Percentiles rank a stretch among this genome's conserved stretches.
Conservation (phyloP, 2,797 vertebrate genomes). For the Steatocranus sp. region DNA sequence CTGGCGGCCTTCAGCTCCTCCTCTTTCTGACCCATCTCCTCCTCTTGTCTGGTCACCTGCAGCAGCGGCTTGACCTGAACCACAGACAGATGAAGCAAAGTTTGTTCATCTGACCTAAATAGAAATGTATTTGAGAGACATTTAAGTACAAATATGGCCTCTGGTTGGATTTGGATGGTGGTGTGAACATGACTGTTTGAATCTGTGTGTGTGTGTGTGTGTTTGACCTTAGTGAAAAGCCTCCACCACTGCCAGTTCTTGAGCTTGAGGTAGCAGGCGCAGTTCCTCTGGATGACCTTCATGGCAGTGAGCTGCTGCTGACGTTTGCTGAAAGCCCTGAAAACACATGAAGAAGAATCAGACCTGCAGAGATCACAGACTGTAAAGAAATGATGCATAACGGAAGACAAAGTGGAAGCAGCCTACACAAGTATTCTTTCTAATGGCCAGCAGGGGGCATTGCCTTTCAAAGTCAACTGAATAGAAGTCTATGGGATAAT, state of each 20-base stretch:
- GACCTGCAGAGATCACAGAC: not conserved
- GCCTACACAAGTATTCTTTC: not conserved
- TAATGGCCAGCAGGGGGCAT: not conserved
- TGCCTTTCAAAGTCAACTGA: not conserved
- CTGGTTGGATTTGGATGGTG: not conserved
- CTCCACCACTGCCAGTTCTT: slow-evolving; percentile 99
- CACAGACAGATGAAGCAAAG: not conserved
- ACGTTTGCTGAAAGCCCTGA: slow-evolving; percentile 90
- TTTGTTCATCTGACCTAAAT: not conserved
- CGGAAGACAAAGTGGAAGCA: not conserved
- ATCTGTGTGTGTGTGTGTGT: not conserved
- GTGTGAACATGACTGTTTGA: too few species aligned
- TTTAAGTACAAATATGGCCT: not conserved
- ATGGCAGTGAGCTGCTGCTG: slow-evolving; percentile 94
- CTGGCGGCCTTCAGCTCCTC: slow-evolving; percentile 85
- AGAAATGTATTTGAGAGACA: not conserved
- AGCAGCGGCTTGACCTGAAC: slow-evolving; percentile 93
- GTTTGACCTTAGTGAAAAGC: slow-evolving; percentile 94
- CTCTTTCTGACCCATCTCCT: slow-evolving; percentile 94
- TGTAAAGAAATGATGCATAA: not conserved
- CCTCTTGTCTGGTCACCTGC: slow-evolving; percentile 95
- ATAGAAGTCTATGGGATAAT: not conserved
- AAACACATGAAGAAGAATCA: not conserved
- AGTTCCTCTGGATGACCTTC: slow-evolving; percentile 97
- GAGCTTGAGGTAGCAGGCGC: slow-evolving; percentile 93